These are phyloP conservation scores for Anthopleura sola DNA, from an alignment of 64 coral and sea anemone genomes.

Conservation along the genomic window DNA sequence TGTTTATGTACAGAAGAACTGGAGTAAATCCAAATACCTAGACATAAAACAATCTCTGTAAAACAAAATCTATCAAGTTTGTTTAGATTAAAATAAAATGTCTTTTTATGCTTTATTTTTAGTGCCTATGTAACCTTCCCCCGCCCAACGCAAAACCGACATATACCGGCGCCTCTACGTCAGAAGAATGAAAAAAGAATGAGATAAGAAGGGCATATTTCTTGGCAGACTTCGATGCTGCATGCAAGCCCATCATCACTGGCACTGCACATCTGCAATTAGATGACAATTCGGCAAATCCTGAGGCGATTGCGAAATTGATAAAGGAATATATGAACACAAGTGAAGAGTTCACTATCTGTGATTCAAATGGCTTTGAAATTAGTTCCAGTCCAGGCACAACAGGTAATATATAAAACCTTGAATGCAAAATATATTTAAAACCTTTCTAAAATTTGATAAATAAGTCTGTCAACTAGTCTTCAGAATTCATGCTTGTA, in stretches of 20 bases:
- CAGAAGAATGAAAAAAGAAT: conserved; percentile 23
- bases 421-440: too few relatives aligned
- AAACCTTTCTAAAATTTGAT: too few relatives aligned
- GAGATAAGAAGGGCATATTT: conserved; percentile 23
- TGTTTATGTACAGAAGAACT: too few relatives aligned
- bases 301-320: conserved; percentile 16
- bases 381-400: conserved; percentile 26
- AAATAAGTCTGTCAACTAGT: too few relatives aligned
- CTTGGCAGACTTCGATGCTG: conserved; percentile 34
- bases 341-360: conserved; percentile 24
- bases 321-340: conserved; percentile 34
- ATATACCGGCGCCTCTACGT: conserved; percentile 9
- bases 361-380: conserved; percentile 40
- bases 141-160: conserved; percentile 19
- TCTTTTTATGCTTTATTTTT: neutral
- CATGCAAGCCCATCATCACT: conserved; percentile 24
- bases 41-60: too few relatives aligned
- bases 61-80: too few relatives aligned
- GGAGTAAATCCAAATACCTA: too few relatives aligned
- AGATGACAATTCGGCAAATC: conserved; percentile 31
- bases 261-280: conserved; percentile 29
- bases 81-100: too few relatives aligned
- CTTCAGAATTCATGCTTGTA: too few relatives aligned
- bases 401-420: conserved; percentile 14
- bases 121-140: conserved; percentile 15